A percentile compares a stretch with the other conserved stretches of the same genome.
phyloP scores from a whole-genome alignment of 2,888 invertebrate genomes.

The Polylopha cassiicola region DNA sequence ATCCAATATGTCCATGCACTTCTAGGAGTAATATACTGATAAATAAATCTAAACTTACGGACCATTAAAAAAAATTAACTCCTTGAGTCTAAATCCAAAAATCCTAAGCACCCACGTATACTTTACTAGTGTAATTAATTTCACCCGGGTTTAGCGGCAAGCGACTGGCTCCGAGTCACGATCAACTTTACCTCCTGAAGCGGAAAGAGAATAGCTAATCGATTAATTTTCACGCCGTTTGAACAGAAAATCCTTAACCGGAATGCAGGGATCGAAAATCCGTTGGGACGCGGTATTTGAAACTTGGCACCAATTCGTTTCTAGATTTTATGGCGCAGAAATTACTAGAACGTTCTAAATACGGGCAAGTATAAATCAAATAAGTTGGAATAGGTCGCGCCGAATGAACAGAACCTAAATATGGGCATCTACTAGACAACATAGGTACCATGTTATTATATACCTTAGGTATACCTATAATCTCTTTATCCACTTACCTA shows the following conservation, averaged over 20 bases:
- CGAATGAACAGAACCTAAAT: no score
- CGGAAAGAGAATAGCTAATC: conserved; percentile 66
- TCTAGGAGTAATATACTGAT: no score
- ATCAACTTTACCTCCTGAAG: conserved; percentile 63
- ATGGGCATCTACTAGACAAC: no score
- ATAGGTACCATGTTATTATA: no score
- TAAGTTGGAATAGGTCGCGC: no score
- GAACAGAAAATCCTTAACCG: conserved; percentile 52
- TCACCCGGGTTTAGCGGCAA: conserved; percentile 45
- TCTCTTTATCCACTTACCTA: no score
- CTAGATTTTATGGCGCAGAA: conserved; percentile 11
- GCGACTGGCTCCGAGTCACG: conserved; percentile 60
- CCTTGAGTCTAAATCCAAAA: no score
- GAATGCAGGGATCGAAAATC: conserved; percentile 41
- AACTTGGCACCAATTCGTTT: conserved; percentile 14
- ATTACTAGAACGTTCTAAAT: conserved; percentile 7
- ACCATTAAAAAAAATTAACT: no score
- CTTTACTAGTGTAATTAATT: conserved; percentile 56
- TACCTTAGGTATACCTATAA: no score
- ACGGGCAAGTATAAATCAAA: no score
- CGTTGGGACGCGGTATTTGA: conserved; percentile 13
- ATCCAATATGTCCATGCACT: no score
- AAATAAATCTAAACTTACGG: not conserved
- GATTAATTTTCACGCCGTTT: conserved; percentile 71
- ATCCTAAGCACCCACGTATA: conserved; percentile 6